phyloP scores from a whole-genome alignment of 2,113 vertebrate species.

The Rynchops niger region DNA sequence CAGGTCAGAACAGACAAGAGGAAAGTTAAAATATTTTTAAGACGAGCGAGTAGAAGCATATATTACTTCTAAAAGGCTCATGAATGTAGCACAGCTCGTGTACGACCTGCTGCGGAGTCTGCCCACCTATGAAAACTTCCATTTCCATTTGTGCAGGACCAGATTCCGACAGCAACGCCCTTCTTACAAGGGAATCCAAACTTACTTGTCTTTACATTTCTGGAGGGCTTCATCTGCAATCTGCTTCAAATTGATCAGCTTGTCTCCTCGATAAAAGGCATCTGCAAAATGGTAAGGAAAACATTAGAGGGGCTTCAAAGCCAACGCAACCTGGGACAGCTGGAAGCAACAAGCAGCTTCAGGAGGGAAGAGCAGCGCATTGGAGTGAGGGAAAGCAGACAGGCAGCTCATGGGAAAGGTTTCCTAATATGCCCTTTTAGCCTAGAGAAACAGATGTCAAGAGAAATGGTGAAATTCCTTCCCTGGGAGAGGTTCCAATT shows the following conservation, averaged over 20 bases:
- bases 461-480: not conserved
- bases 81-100: not conserved
- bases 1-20: not conserved
- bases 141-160: not conserved
- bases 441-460: not conserved
- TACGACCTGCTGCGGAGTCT: not conserved
- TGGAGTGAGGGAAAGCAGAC: not conserved
- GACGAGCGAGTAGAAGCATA: fast-evolving
- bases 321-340: not conserved
- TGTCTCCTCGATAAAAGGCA: slow-evolving; percentile 96
- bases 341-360: not conserved
- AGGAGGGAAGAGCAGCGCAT: not conserved
- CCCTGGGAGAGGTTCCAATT: not conserved
- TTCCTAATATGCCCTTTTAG: not conserved
- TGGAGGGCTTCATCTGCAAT: slow-evolving; percentile 90
- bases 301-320: not conserved
- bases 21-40: not conserved
- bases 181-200: not conserved
- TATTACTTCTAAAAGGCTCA: not conserved
- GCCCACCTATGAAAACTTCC: not conserved
- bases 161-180: not conserved
- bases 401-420: slow-evolving; percentile 8
- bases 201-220: slow-evolving; percentile 92
- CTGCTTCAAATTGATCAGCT: slow-evolving; percentile 91
- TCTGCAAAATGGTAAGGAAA: slow-evolving; percentile 73